A percentile compares a stretch with the other conserved stretches of the same genome.
phyloP scores from a whole-genome alignment of 2,797 vertebrate species.

The Macropus fuliginosus region DNA sequence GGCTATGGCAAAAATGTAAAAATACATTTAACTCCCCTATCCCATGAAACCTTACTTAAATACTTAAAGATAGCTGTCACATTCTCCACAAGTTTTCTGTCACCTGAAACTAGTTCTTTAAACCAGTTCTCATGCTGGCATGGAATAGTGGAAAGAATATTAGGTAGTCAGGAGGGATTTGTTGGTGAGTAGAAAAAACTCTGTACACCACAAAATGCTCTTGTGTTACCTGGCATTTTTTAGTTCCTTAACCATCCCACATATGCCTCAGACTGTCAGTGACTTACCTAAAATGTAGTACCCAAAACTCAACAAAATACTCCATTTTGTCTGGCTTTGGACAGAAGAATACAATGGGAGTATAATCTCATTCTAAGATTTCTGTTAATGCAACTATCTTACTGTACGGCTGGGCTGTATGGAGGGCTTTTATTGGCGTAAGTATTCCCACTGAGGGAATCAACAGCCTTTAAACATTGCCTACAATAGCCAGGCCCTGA shows the following conservation, averaged over 20 bases:
- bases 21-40: not conserved
- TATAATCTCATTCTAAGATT: not conserved
- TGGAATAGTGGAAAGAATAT: not conserved
- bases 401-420: not conserved
- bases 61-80: not conserved
- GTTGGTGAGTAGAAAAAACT: not conserved
- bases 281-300: not conserved
- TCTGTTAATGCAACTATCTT: not conserved
- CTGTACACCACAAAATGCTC: not conserved
- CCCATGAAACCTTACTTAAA: not conserved
- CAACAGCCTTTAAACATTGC: not conserved
- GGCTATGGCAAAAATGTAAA: not conserved
- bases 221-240: not conserved
- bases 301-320: not conserved
- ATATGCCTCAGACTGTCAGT: not conserved
- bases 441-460: not conserved
- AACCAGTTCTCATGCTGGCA: not conserved
- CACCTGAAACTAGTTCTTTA: not conserved
- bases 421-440: not conserved
- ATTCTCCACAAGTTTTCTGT: not conserved
- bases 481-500: not conserved
- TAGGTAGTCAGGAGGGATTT: not conserved
- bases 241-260: not conserved
- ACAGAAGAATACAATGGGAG: not conserved
- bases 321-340: not conserved